Evolutionary conservation across 64 coral and sea anemone genomes (phyloP).

Genomic region (Anthopleura sola): DNA sequence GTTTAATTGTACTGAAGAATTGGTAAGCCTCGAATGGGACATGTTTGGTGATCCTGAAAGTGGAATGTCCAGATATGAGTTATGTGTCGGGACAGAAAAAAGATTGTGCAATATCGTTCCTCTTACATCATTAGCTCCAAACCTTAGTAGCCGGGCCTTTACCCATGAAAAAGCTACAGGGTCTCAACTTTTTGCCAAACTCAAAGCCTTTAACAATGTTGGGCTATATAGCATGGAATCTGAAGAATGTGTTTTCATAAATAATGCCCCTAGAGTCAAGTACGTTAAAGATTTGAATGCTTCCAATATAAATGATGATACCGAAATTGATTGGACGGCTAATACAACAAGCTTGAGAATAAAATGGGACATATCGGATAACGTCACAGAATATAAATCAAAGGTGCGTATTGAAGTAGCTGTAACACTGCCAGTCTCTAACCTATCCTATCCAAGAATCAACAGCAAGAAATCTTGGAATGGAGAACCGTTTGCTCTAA

Average conservation of each 20-base stretch:
- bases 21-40: slow-evolving; percentile 58
- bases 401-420: slow-evolving; percentile 57
- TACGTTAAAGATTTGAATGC: slow-evolving; percentile 51
- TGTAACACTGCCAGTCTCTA: slow-evolving; percentile 29
- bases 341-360: slow-evolving; percentile 49
- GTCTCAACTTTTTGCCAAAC: slow-evolving; percentile 48
- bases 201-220: slow-evolving; percentile 43
- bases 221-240: slow-evolving; percentile 49
- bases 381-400: slow-evolving; percentile 38
- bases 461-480: slow-evolving; percentile 37
- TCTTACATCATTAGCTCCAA: neutral
- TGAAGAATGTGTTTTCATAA: slow-evolving; percentile 44
- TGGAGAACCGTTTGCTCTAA: slow-evolving; percentile 52
- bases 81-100: slow-evolving; percentile 66
- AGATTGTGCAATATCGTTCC: slow-evolving; percentile 50
- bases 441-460: slow-evolving; percentile 42
- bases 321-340: slow-evolving; percentile 81
- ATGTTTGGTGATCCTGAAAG: slow-evolving; percentile 76
- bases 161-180: slow-evolving; percentile 37
- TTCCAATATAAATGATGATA: neutral
- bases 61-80: slow-evolving; percentile 37
- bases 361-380: slow-evolving; percentile 41
- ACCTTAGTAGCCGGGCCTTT: slow-evolving; percentile 45
- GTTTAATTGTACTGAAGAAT: slow-evolving; percentile 75
- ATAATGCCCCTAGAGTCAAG: slow-evolving; percentile 53